Base-by-base conservation (phyloP, 2,888 invertebrate species). In the Napeogenes sylphis region DNA sequence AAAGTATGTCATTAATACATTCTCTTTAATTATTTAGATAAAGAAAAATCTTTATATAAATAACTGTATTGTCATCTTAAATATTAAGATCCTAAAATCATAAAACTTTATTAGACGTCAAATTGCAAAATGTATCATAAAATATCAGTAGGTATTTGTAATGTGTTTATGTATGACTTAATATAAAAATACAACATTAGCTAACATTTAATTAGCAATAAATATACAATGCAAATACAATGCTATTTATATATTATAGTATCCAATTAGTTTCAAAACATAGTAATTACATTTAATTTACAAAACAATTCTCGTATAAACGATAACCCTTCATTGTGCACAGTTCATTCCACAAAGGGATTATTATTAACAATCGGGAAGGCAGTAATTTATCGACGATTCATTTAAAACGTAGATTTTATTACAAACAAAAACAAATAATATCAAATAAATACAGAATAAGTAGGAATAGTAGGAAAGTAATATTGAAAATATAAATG, bases 261-360 rank as follows among this genome's bases (percentile, higher is more conserved):
- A 30, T 51, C 30, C 30, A 51, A 51, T 30, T 21, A 51, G 51
- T 51, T 30, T 10, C 21, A 30, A 51, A 51, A 51, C 51, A 10
- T 51, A 30, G 51, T 30, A 51, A 51, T 51, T 51, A 51, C 12
- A 21, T 51, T 51, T 51, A 30, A 51, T 30, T 51, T 30, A 51
- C 51, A 30, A 10, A 3, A 30, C 51, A 51, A 51, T 51, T 30
- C 42, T 6, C 4, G 38, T 47, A 47, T 47, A 47, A 14, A 47
- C 30, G 51, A 51, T 51, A 30, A 51, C 51, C 51, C 51, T 47
- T 51, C 51, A 51, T 30, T 51, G 51, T 51, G 30, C n/a, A 30
- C 10, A 30, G 30, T 30, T 51, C 51, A 51, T 30, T 21, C 30
- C 14, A 30, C 51, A 30, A 30, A 51, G 30, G 47, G 30, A 30